Evolutionary conservation across 2,113 vertebrate species (phyloP).

Genomic region (Xerus inauris): DNA sequence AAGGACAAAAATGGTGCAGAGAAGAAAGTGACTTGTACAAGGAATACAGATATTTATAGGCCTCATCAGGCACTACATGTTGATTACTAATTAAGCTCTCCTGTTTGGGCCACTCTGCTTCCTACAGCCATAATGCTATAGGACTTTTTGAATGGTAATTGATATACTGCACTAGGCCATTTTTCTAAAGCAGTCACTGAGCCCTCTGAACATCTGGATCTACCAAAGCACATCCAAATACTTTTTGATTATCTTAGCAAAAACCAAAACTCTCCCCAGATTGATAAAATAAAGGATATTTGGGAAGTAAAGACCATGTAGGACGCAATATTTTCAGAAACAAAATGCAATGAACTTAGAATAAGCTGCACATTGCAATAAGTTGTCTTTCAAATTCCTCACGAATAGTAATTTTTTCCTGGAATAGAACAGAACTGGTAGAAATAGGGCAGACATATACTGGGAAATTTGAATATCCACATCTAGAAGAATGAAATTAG

Average conservation of each 20-base stretch:
- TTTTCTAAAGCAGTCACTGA: background rate
- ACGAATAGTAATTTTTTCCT: background rate
- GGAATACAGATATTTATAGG: background rate
- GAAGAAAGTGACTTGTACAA: background rate
- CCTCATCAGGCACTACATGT: background rate
- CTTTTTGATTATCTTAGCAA: background rate
- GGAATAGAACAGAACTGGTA: background rate
- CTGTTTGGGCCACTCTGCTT: background rate
- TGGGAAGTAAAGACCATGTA: background rate
- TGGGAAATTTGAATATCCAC: background rate
- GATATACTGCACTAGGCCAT: background rate
- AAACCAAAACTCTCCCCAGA: background rate
- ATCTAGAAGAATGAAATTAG: background rate
- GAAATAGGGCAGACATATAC: background rate
- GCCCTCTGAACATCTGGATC: background rate
- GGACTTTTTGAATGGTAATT: background rate
- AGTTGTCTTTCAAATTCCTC: background rate
- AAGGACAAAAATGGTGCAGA: background rate
- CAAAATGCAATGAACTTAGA: background rate
- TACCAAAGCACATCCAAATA: background rate
- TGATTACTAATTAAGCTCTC: background rate
- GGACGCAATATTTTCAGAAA: background rate
- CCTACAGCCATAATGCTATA: accelerated
- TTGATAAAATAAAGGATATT: background rate
- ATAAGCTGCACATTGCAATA: background rate